Percentiles rank a stretch among this genome's conserved stretches.
These are phyloP conservation scores for Engraulis encrasicolus DNA, from an alignment of 2,113 vertebrate genomes.

Conservation along the genomic window DNA sequence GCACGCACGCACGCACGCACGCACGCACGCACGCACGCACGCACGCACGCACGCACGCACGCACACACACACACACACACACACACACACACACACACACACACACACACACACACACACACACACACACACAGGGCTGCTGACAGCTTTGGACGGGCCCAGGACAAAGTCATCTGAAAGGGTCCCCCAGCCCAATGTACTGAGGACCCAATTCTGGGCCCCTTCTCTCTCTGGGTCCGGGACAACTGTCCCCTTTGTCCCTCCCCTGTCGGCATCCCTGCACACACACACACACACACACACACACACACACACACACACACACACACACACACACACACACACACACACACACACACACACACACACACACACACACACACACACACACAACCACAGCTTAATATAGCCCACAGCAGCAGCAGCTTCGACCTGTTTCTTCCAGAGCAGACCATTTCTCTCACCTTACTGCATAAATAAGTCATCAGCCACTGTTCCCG, in stretches of 20 bases:
- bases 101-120: not conserved
- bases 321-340: not conserved
- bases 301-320: not conserved
- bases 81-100: not conserved
- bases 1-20: not conserved
- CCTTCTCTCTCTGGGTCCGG: too few relatives aligned
- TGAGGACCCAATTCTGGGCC: too few relatives aligned
- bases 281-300: not conserved
- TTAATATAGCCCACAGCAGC: constrained; percentile 46
- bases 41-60: not conserved
- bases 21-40: not conserved
- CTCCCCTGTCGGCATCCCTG: too few relatives aligned
- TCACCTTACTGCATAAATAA: constrained; percentile 69
- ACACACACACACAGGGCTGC: not conserved
- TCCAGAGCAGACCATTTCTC: constrained; percentile 58
- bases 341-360: not conserved
- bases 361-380: not conserved
- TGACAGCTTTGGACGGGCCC: too few relatives aligned
- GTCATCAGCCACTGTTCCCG: constrained; percentile 58
- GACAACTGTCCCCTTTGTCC: too few relatives aligned
- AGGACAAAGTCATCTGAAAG: too few relatives aligned
- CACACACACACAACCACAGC: constrained; percentile 28
- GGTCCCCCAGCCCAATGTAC: too few relatives aligned
- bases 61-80: not conserved
- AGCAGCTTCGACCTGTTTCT: constrained; percentile 46